A percentile compares a stretch with the other conserved stretches of the same genome.
phyloP scores from a whole-genome alignment of 2,113 vertebrate genomes.

The Ploceus nigricollis region DNA sequence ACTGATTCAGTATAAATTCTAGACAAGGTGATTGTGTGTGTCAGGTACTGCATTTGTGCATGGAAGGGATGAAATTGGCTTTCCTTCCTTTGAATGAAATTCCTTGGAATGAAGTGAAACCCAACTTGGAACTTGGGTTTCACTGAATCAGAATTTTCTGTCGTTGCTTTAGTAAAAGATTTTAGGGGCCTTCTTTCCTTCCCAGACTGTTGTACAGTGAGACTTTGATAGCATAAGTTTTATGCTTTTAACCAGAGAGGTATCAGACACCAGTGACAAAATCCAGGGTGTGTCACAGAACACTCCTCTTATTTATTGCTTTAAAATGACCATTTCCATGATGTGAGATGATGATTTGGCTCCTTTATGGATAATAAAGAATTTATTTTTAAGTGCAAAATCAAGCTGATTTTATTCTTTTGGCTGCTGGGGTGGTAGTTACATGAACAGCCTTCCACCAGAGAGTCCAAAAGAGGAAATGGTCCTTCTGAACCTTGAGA shows the following conservation, averaged over 20 bases:
- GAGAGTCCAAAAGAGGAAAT: constrained; percentile 2
- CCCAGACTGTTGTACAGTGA: constrained; percentile 10
- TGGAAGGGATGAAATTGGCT: neutral
- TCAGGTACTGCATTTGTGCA: neutral
- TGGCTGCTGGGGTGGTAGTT: neutral
- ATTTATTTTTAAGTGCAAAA: constrained; percentile 6
- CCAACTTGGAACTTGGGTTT: neutral
- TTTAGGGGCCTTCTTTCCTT: neutral
- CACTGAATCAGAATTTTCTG: neutral
- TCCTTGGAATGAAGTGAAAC: neutral
- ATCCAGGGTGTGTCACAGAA: neutral
- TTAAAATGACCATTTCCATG: neutral
- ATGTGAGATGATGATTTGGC: constrained; percentile 1
- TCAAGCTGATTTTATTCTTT: neutral
- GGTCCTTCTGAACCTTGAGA: neutral
- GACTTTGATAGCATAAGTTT: neutral
- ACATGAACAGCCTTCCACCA: neutral
- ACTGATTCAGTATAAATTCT: neutral
- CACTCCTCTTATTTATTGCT: constrained; percentile 36
- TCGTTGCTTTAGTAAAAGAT: neutral
- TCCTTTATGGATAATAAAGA: constrained; percentile 30
- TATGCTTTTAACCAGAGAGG: constrained; percentile 6
- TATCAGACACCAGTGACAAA: neutral
- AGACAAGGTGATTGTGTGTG: neutral
- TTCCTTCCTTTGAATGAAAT: neutral